phyloP scores from a whole-genome alignment of 2,888 invertebrate genomes.

The Pterostichus niger region DNA sequence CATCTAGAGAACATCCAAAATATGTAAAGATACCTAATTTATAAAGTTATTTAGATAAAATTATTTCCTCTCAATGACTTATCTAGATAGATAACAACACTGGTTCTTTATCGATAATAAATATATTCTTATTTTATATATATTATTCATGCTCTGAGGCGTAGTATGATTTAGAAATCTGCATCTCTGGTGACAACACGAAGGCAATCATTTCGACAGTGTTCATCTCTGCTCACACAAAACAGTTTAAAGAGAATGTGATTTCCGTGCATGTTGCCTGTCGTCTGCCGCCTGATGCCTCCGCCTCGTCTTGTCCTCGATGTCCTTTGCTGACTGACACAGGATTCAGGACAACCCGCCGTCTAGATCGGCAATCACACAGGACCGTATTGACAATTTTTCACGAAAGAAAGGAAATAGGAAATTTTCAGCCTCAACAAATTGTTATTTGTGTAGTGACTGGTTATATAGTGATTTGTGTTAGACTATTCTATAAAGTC shows the following conservation, averaged over 20 bases:
- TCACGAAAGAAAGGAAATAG: background rate
- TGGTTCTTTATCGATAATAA: too few relatives aligned
- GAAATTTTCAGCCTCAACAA: background rate
- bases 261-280: constrained; percentile 37
- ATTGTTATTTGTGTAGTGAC: too few relatives aligned
- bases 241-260: constrained; percentile 59
- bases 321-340: constrained; percentile 12
- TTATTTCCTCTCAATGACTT: too few relatives aligned
- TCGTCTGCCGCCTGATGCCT: constrained; percentile 7
- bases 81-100: too few relatives aligned
- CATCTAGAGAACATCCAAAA: too few relatives aligned
- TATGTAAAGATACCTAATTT: too few relatives aligned
- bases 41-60: too few relatives aligned
- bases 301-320: background rate
- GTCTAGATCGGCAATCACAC: constrained; percentile 25
- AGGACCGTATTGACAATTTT: constrained; percentile 5
- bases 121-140: background rate
- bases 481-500: too few relatives aligned
- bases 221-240: constrained; percentile 50
- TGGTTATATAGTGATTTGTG: too few relatives aligned
- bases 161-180: background rate
- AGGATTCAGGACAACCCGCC: constrained; percentile 35
- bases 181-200: background rate
- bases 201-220: constrained; percentile 30
- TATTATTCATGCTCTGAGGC: background rate